Base-by-base conservation (phyloP, 2,113 vertebrate species). In the Cyanoliseus patagonus region DNA sequence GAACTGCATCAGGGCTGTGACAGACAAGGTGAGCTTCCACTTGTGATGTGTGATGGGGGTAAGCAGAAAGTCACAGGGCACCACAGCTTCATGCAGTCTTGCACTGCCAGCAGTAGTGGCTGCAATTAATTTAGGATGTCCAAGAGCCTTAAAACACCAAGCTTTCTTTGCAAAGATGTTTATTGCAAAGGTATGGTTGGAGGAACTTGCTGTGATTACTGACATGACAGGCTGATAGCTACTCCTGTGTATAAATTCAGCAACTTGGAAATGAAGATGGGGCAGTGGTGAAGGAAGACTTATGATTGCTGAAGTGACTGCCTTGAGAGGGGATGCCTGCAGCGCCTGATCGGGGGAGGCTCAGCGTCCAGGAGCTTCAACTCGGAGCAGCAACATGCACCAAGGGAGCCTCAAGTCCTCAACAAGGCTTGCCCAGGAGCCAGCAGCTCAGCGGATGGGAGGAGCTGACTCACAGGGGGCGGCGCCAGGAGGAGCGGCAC, bases 111-210 rank as follows among this genome's bases (percentile, higher is more conserved):
- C 24, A 78, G 66, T 47, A 52, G 47, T 31, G 77, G 66, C 87
- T 86, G 80, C 57, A 82, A 95, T 94, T 97, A 90, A 97, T 96
- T 96, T 94, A 83, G 70, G 86, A 89, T 79, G 66, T 77, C 42
- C 69, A 52, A 83, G 55, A 83, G 64, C 55, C 68, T 62, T 62
- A 55, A 85, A 72, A 68, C 23, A 83, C 7, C 57, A 49, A 66
- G 76, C 33, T 97, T 75, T 59, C 67, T 77, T 95, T 90, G 83
- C 66, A 72, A 81, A 95, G 52, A 91, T 78, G 68, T 74, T 79
- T 87, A 92, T 82, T 87, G 44, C 13, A 52, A 88, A 92, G 23
- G 23, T 44, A 81, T 13, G 17, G 52, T 59, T 85, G 39, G 27
- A 86, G 79, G 42, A 91, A 96, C 88, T 94, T 67, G 63, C 52